Base-by-base conservation (phyloP, 2,888 invertebrate genomes). In the Drosophila colorata region DNA sequence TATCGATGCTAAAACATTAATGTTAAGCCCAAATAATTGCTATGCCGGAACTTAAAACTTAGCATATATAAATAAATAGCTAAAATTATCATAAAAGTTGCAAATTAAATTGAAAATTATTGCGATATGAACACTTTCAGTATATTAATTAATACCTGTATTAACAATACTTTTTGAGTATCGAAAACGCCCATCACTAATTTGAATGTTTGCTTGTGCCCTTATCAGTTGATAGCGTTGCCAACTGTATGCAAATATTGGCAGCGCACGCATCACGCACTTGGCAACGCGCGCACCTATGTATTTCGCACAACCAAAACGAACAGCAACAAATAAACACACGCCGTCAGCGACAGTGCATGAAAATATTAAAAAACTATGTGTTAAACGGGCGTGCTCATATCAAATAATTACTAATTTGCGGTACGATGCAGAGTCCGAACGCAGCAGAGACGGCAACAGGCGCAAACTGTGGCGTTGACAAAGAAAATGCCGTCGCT, bases 141-240 rank as follows among this genome's bases (percentile, higher is more conserved):
- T 28, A 9, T 28, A 9, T 28, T 9, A 28, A 8, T 28, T 2
- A 28, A 28, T 28, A 33, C 33, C 13, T 13, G 13, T 13, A 33
- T 2, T 4, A 33, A 2, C 4, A 31, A 31, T 31, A 31, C 11
- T 11, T 11, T 2, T 31, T 33, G 13, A 1, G 33, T 4, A 33
- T 33, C 13, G 33, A 11, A 13, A 33, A 4, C 13, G 25, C 3
- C 28, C 58, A 55, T 69, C 64, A 35, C 56, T 57, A 44, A 7
- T 46, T 48, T 2, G 7, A 69, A 44, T 64, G 55, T 58, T 56
- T 58, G 49, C 6, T 4, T 74, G 8, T 13, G 53, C 51, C 9
- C 71, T 76, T 74, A 74, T 74, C 74, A 76, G 68, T 76, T 1
- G 14, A n/a, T n/a, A 35, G 77, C 52, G 74, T 67, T 74, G 71